Evolutionary conservation across 1,140 invertebrate genomes (phyloP).

Genomic region (Scaptodrosophila lebanonensis): DNA sequence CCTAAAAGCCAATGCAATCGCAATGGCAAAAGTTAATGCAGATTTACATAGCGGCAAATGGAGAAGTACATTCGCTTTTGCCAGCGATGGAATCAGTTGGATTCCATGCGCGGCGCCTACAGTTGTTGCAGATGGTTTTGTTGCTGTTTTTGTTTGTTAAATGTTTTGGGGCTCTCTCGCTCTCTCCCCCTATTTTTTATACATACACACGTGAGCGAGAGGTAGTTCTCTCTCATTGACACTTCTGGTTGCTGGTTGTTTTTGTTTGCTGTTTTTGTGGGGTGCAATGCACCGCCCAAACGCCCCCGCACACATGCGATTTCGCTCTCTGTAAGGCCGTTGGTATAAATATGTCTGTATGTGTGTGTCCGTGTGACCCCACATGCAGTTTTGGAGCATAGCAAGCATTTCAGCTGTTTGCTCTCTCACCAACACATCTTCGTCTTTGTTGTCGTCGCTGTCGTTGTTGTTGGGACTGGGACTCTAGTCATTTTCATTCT

Average conservation of each 20-base stretch:
- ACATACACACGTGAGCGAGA: too few species aligned
- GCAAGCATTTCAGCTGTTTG: slow-evolving; percentile 38
- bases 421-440: too few species aligned
- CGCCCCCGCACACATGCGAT: slow-evolving; percentile 29
- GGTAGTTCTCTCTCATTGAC: background rate
- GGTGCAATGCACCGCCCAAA: slow-evolving; percentile 57
- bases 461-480: slow-evolving; percentile 5
- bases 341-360: slow-evolving; percentile 3
- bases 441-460: background rate
- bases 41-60: slow-evolving; percentile 7
- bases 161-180: slow-evolving; percentile 4
- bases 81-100: too few species aligned
- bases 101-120: too few species aligned
- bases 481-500: slow-evolving; percentile 44
- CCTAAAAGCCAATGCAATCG: too few species aligned
- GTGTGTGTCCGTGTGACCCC: slow-evolving; percentile 23
- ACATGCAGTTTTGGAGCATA: slow-evolving; percentile 38
- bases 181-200: slow-evolving; percentile 17
- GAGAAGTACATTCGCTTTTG: background rate
- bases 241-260: slow-evolving; percentile 8
- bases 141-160: slow-evolving; percentile 26
- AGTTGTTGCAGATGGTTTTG: background rate
- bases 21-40: slow-evolving; percentile 52
- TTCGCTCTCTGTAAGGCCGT: slow-evolving; percentile 12
- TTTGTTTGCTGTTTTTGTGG: slow-evolving; percentile 48